Evolutionary conservation across 2,113 vertebrate genomes (phyloP).

Genomic region (Anarrhichthys ocellatus): DNA sequence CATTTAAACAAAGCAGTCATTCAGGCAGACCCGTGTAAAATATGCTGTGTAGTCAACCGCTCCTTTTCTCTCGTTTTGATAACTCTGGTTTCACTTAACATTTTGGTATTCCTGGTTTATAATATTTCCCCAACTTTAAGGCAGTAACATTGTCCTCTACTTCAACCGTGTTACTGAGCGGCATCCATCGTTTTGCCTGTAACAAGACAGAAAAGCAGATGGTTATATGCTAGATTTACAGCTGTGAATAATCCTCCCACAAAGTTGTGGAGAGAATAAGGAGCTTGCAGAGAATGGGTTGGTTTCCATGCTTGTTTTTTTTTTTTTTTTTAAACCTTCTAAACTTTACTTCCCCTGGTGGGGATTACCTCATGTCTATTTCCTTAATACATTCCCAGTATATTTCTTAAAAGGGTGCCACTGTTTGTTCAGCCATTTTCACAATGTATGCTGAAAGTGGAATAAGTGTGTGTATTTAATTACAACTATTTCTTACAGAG

Average conservation of each 20-base stretch:
- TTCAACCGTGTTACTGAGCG: slow-evolving; percentile 61
- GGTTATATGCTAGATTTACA: slow-evolving; percentile 62
- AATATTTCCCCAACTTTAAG: slow-evolving; percentile 54
- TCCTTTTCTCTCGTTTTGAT: slow-evolving; percentile 36
- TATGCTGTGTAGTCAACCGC: slow-evolving; percentile 24
- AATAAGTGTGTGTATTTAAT: slow-evolving; percentile 43
- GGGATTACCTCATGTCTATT: slow-evolving; percentile 65
- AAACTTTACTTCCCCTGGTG: slow-evolving; percentile 46
- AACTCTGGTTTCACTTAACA: slow-evolving; percentile 70
- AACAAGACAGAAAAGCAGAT: slow-evolving; percentile 57
- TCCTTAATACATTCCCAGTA: slow-evolving; percentile 31
- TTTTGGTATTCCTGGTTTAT: slow-evolving; percentile 58
- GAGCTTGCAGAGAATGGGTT: slow-evolving; percentile 36
- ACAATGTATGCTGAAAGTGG: slow-evolving; percentile 28
- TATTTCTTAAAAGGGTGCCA: slow-evolving; percentile 37
- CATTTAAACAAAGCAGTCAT: slow-evolving; percentile 65
- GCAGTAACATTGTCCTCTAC: slow-evolving; percentile 61
- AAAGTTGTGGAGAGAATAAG: slow-evolving; percentile 42
- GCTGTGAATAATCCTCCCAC: slow-evolving; percentile 62
- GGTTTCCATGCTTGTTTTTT: slow-evolving; percentile 62
- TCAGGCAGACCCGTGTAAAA: slow-evolving; percentile 33
- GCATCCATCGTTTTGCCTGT: slow-evolving; percentile 52
- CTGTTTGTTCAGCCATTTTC: slow-evolving; percentile 41
- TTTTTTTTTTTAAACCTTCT: slow-evolving; percentile 35
- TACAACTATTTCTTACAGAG: slow-evolving; percentile 30